A percentile compares a stretch with the other conserved stretches of the same genome.
These are phyloP conservation scores for Platichthys stellatus DNA, from an alignment of 2,113 vertebrate species.

Conservation along the genomic window DNA sequence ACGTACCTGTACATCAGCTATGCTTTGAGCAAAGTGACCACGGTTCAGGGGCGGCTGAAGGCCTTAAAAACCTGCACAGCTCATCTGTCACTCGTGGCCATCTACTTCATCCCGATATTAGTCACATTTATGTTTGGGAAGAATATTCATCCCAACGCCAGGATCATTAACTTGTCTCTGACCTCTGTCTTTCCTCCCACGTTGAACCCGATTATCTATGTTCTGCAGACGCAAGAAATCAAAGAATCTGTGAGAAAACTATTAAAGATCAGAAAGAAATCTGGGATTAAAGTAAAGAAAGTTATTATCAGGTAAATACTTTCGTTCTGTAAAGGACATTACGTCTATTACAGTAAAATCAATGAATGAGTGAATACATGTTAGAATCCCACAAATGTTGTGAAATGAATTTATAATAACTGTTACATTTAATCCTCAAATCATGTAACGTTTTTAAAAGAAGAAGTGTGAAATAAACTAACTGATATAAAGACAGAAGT, in stretches of 20 bases:
- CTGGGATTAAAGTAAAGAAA: neutral
- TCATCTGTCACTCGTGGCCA: conserved; percentile 61
- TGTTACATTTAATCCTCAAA: no score
- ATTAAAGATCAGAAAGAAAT: conserved; percentile 19
- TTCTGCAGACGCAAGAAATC: conserved; percentile 68
- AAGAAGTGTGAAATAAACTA: no score
- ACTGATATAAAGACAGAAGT: no score
- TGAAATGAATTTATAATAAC: no score
- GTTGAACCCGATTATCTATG: conserved; percentile 69
- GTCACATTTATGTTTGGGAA: conserved; percentile 32
- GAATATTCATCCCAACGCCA: conserved; percentile 53
- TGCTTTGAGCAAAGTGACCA: conserved; percentile 49
- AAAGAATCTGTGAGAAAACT: conserved; percentile 48
- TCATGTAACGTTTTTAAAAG: no score
- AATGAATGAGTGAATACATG: no score
- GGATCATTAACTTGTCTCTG: conserved; percentile 75
- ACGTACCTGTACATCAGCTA: conserved; percentile 56
- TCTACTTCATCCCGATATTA: conserved; percentile 64
- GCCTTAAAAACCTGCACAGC: conserved; percentile 61
- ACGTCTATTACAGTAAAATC: neutral
- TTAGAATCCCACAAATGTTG: no score
- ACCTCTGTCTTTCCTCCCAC: conserved; percentile 56
- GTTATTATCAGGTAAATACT: neutral
- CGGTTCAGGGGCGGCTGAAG: conserved; percentile 36
- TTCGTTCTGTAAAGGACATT: neutral